Conservation (phyloP, 1,140 invertebrate genomes). For the Zaprionus gabonicus region DNA sequence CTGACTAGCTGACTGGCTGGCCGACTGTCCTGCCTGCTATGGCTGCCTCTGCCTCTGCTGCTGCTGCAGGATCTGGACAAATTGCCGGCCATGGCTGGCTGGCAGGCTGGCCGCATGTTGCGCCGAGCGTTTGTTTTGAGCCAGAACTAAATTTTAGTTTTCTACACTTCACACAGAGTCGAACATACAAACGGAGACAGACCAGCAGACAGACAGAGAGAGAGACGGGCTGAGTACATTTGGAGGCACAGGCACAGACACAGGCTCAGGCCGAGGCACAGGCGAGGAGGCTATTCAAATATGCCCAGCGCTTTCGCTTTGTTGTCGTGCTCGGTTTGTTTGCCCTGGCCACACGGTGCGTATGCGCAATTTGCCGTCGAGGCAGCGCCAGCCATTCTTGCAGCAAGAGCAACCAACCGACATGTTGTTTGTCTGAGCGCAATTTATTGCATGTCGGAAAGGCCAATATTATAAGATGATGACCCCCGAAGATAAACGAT, state of each 20-base stretch:
- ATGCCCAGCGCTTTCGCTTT: conserved; percentile 70
- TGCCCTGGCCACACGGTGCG: conserved; percentile 71
- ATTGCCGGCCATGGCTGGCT: conserved; percentile 63
- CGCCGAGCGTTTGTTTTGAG: conserved; percentile 58
- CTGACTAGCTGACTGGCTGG: background rate
- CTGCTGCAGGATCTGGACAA: conserved; percentile 64
- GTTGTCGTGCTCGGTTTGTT: conserved; percentile 75
- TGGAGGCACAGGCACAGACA: conserved; percentile 15
- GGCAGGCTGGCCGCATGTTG: conserved; percentile 64
- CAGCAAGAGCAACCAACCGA: conserved; percentile 57
- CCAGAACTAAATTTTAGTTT: conserved; percentile 78
- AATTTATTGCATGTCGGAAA: conserved; percentile 84
- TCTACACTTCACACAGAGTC: conserved; percentile 66
- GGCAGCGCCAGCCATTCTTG: conserved; percentile 22
- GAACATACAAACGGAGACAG: conserved; percentile 18
- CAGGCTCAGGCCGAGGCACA: conserved; percentile 14
- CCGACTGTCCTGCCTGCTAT: background rate
- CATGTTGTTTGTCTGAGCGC: conserved; percentile 84
- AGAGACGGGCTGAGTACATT: background rate
- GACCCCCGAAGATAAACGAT: conserved; percentile 83
- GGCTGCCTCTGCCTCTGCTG: conserved; percentile 2
- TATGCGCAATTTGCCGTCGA: conserved; percentile 76
- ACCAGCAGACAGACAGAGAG: conserved; percentile 15
- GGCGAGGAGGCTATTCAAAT: conserved; percentile 64
- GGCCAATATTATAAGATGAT: conserved; percentile 84